phyloP scores from a whole-genome alignment of 2,888 invertebrate genomes.

The Lacanobia oleracea region DNA sequence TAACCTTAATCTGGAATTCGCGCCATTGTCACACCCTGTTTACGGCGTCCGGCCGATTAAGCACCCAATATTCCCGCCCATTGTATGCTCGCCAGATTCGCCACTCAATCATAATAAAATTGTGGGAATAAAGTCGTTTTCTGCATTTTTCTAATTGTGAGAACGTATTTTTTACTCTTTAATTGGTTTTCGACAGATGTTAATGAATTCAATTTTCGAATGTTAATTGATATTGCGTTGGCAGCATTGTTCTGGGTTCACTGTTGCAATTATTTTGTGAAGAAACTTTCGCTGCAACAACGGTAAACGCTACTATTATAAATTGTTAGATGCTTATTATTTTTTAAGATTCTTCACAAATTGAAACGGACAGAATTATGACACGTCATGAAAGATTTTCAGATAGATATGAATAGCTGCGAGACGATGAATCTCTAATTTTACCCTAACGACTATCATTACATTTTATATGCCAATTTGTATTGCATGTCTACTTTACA shows the following conservation, averaged over 20 bases:
- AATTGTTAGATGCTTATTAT: conserved; percentile 35
- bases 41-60: conserved; percentile 83
- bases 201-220: conserved; percentile 76
- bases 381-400: conserved; percentile 30
- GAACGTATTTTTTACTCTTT: conserved; percentile 77
- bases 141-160: conserved; percentile 83
- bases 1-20: conserved; percentile 84
- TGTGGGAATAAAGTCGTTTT: conserved; percentile 84
- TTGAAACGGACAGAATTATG: conserved; percentile 37
- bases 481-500: neutral
- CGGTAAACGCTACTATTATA: conserved; percentile 26
- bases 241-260: conserved; percentile 69
- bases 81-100: conserved; percentile 80
- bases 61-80: conserved; percentile 81
- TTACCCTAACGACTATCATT: conserved; percentile 10
- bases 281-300: conserved; percentile 54
- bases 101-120: conserved; percentile 84
- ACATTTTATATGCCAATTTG: neutral
- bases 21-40: conserved; percentile 80
- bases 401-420: neutral
- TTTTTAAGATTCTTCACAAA: conserved; percentile 31
- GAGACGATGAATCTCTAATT: neutral
- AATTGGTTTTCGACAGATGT: conserved; percentile 77
- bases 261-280: conserved; percentile 55
- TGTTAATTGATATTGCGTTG: conserved; percentile 71